A percentile compares a stretch with the other conserved stretches of the same genome.
Conservation (phyloP, 2,113 vertebrate species). For the Oreochromis tanganicae region DNA sequence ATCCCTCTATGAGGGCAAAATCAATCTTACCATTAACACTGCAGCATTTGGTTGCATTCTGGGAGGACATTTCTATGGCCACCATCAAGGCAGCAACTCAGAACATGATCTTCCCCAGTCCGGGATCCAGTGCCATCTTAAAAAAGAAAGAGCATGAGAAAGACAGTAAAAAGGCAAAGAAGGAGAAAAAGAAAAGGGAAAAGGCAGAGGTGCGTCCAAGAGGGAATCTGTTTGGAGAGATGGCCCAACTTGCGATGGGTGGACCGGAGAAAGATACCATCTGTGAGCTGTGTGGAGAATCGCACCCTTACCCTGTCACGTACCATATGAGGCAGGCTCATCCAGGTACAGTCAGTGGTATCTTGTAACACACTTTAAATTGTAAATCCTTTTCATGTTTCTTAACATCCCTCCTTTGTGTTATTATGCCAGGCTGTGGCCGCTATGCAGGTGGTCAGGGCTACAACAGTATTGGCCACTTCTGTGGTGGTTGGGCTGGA, state of each 20-base stretch:
- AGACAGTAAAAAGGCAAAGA: conserved; percentile 91
- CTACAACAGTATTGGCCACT: conserved; percentile 98
- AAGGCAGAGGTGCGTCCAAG: conserved; percentile 90
- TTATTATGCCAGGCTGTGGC: conserved; percentile 81
- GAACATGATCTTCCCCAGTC: conserved; percentile 99
- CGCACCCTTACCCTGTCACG: conserved; percentile 96
- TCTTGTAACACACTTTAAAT: neutral
- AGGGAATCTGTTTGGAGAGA: conserved; percentile 97
- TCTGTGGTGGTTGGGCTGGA: conserved; percentile 97
- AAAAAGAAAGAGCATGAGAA: conserved; percentile 97
- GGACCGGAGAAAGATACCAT: conserved; percentile 98
- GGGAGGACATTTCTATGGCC: conserved; percentile 97
- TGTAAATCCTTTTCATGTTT: neutral
- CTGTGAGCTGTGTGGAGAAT: conserved; percentile 96
- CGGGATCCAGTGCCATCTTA: conserved; percentile 92
- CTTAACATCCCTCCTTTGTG: neutral
- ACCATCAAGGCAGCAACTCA: conserved; percentile 98
- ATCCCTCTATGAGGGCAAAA: conserved; percentile 78
- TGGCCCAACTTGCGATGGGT: conserved; percentile 96
- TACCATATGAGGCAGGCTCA: conserved; percentile 99
- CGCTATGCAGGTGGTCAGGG: conserved; percentile 96
- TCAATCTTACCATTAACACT: conserved; percentile 92
- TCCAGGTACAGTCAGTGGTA: conserved; percentile 76
- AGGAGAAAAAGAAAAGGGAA: conserved; percentile 98
- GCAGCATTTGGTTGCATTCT: conserved; percentile 96